Evolutionary conservation across 1,140 invertebrate species (phyloP).

Genomic region (Brachionus rubens): DNA sequence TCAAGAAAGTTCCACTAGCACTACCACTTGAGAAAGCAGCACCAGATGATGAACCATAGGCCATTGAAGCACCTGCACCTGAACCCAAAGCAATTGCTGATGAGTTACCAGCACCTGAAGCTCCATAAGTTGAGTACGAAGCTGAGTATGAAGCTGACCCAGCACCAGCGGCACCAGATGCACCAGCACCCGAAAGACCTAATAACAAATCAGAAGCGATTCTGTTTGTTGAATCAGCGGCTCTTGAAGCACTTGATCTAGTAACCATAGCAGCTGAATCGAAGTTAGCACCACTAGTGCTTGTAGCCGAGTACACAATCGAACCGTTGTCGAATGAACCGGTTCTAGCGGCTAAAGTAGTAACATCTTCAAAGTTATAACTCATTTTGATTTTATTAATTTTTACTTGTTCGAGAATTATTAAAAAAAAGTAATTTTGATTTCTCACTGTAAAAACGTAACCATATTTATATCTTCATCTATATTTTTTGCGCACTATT

Average conservation of each 20-base stretch:
- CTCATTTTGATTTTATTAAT: not conserved
- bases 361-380: slow-evolving; percentile 8
- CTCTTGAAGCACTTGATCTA: not conserved
- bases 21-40: not conserved
- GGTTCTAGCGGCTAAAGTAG: not conserved
- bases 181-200: not conserved
- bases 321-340: not conserved
- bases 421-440: not conserved
- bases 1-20: not conserved
- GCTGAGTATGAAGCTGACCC: not conserved
- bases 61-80: not conserved
- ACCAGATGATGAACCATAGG: not conserved
- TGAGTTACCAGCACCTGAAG: not conserved
- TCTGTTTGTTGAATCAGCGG: not conserved
- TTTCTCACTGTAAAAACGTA: not conserved
- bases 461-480: not conserved
- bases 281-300: not conserved
- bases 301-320: not conserved
- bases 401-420: too few species aligned
- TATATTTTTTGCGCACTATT: too few species aligned
- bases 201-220: slow-evolving; percentile 10
- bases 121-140: not conserved
- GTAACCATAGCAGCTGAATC: not conserved
- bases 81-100: not conserved
- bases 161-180: not conserved